phyloP scores from a whole-genome alignment of 2,113 vertebrate genomes.

The Lycocorax pyrrhopterus region DNA sequence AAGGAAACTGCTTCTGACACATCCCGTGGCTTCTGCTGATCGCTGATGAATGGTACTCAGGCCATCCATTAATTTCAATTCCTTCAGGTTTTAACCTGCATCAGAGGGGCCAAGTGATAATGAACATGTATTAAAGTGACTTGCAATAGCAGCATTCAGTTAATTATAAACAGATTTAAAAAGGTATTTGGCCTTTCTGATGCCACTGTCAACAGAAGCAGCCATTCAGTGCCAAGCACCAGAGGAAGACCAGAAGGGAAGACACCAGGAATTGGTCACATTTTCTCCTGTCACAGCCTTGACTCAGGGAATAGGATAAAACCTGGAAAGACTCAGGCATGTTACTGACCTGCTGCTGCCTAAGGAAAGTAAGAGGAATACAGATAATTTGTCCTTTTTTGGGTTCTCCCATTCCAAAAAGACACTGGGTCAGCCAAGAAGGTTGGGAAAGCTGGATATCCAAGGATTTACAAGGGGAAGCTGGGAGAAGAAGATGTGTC shows the following conservation, averaged over 20 bases:
- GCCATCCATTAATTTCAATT: neutral
- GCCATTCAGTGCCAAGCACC: neutral
- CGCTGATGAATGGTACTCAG: neutral
- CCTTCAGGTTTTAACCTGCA: neutral
- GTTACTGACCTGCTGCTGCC: neutral
- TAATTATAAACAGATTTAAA: neutral
- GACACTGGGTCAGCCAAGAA: neutral
- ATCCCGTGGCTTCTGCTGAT: neutral
- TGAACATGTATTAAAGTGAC: neutral
- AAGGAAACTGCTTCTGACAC: neutral
- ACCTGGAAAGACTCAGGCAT: neutral
- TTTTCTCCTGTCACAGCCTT: neutral
- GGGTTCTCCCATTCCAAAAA: neutral
- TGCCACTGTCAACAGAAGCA: neutral
- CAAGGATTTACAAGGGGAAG: neutral
- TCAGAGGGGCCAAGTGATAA: neutral
- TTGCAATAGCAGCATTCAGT: neutral
- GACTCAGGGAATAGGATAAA: neutral
- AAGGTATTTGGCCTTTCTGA: neutral
- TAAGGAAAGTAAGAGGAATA: neutral
- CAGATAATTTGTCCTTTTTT: neutral
- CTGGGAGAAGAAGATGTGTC: neutral
- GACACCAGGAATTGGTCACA: neutral
- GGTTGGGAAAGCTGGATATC: accelerated
- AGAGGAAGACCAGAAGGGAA: neutral